Evolutionary conservation across 2,113 vertebrate species (phyloP).

Genomic region (Coreoperca whiteheadi): DNA sequence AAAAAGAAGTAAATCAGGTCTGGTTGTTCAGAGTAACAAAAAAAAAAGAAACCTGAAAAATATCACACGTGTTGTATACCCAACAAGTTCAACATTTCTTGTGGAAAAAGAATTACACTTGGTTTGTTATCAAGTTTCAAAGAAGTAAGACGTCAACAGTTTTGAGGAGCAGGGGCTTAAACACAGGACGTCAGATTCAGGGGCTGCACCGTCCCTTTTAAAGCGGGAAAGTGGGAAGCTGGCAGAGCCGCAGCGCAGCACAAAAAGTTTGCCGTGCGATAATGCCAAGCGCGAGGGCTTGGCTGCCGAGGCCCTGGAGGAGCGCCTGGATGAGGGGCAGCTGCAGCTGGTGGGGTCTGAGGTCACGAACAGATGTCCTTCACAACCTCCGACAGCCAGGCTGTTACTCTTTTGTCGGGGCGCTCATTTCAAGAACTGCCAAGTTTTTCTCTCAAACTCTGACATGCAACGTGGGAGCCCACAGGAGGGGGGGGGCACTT

Average conservation of each 20-base stretch:
- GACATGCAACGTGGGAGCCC: slow-evolving; percentile 5
- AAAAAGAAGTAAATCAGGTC: neutral
- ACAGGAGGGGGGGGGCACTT: no score
- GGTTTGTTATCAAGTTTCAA: no score
- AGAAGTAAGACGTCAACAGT: neutral
- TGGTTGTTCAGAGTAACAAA: neutral
- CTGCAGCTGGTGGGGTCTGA: slow-evolving; percentile 73
- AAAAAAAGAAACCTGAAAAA: no score
- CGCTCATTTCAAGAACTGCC: slow-evolving; percentile 60
- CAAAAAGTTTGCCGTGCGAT: slow-evolving; percentile 10
- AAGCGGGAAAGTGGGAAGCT: slow-evolving; percentile 36
- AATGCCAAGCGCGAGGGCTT: slow-evolving; percentile 56
- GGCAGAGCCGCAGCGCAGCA: slow-evolving; percentile 35
- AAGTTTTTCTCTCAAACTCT: slow-evolving; percentile 32
- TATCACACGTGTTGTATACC: no score
- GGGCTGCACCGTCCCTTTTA: slow-evolving; percentile 12
- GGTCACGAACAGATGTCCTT: slow-evolving; percentile 74
- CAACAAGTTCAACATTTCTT: neutral
- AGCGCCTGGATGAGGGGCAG: slow-evolving; percentile 4
- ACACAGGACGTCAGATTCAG: neutral
- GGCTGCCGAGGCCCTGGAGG: slow-evolving; percentile 28
- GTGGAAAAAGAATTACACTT: neutral
- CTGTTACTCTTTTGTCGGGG: slow-evolving; percentile 48
- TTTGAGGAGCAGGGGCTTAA: neutral
- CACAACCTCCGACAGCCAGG: slow-evolving; percentile 46